phyloP scores from a whole-genome alignment of 1,140 invertebrate species.

The Glossosoma conforme region DNA sequence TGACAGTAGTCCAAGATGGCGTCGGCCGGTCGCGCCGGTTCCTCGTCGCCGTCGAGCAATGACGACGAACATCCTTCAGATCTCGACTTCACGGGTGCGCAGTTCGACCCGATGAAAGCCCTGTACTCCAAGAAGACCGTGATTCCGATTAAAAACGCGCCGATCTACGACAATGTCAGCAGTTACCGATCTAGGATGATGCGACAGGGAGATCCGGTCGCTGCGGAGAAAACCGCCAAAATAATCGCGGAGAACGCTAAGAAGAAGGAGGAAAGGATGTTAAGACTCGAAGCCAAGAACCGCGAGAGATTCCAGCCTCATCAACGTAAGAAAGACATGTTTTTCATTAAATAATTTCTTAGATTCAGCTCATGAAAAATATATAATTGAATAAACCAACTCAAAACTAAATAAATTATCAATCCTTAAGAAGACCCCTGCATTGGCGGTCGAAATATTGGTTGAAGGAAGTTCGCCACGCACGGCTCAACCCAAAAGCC shows the following conservation, averaged over 20 bases:
- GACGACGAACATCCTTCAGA: conserved; percentile 35
- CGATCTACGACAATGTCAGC: conserved; percentile 53
- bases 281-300: conserved; percentile 12
- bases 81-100: conserved; percentile 51
- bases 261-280: background rate
- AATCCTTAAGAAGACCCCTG: no score
- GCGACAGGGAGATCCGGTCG: background rate
- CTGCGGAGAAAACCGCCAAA: conserved; percentile 4
- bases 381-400: no score
- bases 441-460: no score
- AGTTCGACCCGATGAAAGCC: conserved; percentile 59
- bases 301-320: conserved; percentile 14
- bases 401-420: no score
- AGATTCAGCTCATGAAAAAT: no score
- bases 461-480: no score
- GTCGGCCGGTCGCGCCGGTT: background rate
- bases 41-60: background rate
- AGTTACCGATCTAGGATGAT: conserved; percentile 42
- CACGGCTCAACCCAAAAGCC: no score
- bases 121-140: conserved; percentile 48
- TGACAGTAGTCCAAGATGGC: conserved; percentile 15
- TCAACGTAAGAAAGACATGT: conserved; percentile 16
- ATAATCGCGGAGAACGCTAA: conserved; percentile 1
- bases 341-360: background rate
- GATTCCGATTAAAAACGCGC: conserved; percentile 45